Conservation (phyloP, 2,888 invertebrate genomes). For the Labia minor region DNA sequence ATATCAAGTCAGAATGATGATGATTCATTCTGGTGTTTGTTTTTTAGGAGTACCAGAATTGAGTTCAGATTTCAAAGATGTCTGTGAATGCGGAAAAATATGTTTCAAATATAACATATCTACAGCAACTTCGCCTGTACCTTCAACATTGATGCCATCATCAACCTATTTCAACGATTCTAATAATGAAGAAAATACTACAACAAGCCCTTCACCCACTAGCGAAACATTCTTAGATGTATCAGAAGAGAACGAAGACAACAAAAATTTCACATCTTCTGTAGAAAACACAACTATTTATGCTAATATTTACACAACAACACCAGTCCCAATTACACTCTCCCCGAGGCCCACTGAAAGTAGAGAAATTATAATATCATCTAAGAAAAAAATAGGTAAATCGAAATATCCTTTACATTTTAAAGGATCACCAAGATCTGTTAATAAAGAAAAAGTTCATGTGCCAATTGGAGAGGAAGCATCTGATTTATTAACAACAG, state of each 20-base stretch:
- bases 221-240: neutral
- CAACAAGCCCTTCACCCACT: neutral
- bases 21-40: constrained; percentile 21
- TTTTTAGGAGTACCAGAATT: constrained; percentile 27
- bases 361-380: neutral
- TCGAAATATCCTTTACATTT: neutral
- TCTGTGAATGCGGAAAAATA: constrained; percentile 45
- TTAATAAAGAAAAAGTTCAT: constrained; percentile 44
- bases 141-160: neutral
- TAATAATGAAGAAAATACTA: neutral
- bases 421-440: constrained; percentile 24
- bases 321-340: neutral
- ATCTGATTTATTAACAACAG: neutral
- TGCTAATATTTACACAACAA: neutral
- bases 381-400: neutral
- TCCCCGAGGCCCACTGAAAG: neutral
- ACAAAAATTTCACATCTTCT: neutral
- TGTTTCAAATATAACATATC: constrained; percentile 32
- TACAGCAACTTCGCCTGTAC: neutral
- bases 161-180: neutral
- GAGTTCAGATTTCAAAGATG: constrained; percentile 39
- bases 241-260: neutral
- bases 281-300: neutral
- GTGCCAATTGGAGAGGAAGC: constrained; percentile 34
- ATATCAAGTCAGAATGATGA: constrained; percentile 33